A percentile compares a stretch with the other conserved stretches of the same genome.
Conservation (phyloP, 2,113 vertebrate species). For the Hirundichthys speculiger region DNA sequence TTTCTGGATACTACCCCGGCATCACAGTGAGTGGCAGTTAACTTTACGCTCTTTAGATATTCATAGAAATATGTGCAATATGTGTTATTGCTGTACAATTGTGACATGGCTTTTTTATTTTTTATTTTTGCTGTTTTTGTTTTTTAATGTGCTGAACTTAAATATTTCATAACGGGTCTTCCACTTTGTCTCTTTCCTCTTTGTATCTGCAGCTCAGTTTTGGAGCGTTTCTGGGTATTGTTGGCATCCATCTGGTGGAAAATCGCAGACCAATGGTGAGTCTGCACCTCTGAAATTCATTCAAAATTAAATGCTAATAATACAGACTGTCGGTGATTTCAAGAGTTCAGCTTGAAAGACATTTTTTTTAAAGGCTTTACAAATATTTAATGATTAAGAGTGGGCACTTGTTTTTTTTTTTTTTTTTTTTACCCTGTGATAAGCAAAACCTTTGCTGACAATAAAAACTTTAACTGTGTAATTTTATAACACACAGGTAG, state of each 20-base stretch:
- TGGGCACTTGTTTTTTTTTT: too few relatives aligned
- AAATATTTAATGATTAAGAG: too few relatives aligned
- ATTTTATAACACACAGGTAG: not conserved
- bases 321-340: too few relatives aligned
- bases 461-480: not conserved
- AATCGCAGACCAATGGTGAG: conserved; percentile 96
- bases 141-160: not conserved
- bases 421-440: too few relatives aligned
- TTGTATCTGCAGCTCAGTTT: conserved; percentile 88
- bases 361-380: too few relatives aligned
- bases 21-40: conserved; percentile 86
- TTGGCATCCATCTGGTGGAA: conserved; percentile 91
- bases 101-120: too few relatives aligned
- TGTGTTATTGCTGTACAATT: too few relatives aligned
- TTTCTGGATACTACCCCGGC: conserved; percentile 93
- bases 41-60: too few relatives aligned
- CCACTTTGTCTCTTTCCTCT: not conserved
- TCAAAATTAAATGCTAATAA: not conserved
- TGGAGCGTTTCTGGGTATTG: conserved; percentile 91
- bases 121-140: not conserved
- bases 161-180: not conserved
- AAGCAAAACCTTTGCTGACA: not conserved
- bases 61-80: too few relatives aligned
- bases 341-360: too few relatives aligned
- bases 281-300: conserved; percentile 9